Percentiles rank a stretch among this genome's conserved stretches.
These are phyloP conservation scores for Campopleginae sp. DNA, from an alignment of 2,888 invertebrate genomes.

Conservation along the genomic window DNA sequence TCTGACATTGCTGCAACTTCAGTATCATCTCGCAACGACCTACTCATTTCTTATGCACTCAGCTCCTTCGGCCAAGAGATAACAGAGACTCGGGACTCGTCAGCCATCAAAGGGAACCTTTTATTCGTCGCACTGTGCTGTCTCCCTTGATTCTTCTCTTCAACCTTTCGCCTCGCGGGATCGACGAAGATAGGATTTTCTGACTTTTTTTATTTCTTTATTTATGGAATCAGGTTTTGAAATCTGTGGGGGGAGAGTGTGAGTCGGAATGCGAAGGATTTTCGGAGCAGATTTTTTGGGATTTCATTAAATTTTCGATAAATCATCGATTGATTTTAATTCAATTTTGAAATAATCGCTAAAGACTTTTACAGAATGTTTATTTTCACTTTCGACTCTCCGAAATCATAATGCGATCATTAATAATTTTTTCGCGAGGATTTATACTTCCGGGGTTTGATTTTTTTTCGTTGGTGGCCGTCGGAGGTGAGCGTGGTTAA, in stretches of 20 bases:
- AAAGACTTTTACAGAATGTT: neutral
- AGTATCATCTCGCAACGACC: slow-evolving; percentile 28
- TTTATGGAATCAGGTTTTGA: neutral
- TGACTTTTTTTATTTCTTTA: neutral
- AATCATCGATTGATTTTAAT: neutral
- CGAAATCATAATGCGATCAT: slow-evolving; percentile 15
- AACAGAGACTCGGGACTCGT: slow-evolving; percentile 18
- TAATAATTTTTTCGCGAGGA: slow-evolving; percentile 40
- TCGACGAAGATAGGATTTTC: neutral
- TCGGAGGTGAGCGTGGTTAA: slow-evolving; percentile 41
- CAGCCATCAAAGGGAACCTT: slow-evolving; percentile 17
- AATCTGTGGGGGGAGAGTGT: neutral
- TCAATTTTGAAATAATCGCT: neutral
- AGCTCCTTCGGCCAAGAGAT: slow-evolving; percentile 25
- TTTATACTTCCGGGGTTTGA: slow-evolving; percentile 18
- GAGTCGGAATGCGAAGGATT: neutral
- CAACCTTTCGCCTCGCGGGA: neutral
- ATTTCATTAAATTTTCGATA: neutral
- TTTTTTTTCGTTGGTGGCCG: slow-evolving; percentile 26
- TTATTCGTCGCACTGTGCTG: slow-evolving; percentile 24
- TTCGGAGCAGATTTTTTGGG: neutral
- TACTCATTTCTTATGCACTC: slow-evolving; percentile 26
- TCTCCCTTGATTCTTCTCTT: slow-evolving; percentile 31
- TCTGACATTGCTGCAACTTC: slow-evolving; percentile 16
- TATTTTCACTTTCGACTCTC: neutral